A percentile compares a stretch with the other conserved stretches of the same genome.
phyloP scores from a whole-genome alignment of 2,888 invertebrate genomes.

The Ditylenchus weischeri region DNA sequence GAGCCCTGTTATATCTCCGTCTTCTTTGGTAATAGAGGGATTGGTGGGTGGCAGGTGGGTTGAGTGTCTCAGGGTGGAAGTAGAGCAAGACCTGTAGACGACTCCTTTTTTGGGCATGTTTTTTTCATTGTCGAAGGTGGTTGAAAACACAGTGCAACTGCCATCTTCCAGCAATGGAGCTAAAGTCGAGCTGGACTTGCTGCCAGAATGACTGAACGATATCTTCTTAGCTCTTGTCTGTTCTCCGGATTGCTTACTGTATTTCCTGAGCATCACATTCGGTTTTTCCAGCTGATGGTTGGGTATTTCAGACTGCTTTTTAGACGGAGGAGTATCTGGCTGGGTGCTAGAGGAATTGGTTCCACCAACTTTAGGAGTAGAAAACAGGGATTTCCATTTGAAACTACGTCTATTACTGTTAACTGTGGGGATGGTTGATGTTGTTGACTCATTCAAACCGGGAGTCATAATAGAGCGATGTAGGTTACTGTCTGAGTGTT shows the following conservation, averaged over 20 bases:
- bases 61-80: not conserved
- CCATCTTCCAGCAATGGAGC: not conserved
- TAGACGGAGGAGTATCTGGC: not conserved
- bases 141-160: not conserved
- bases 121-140: not conserved
- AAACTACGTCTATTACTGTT: not conserved
- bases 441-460: not conserved
- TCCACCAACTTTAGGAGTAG: conserved; percentile 4
- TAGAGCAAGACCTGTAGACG: not conserved
- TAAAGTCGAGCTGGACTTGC: no score
- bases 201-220: no score
- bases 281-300: not conserved
- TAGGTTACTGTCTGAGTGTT: conserved; percentile 23
- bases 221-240: conserved; percentile 2
- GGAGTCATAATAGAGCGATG: not conserved
- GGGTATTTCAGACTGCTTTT: not conserved
- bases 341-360: not conserved
- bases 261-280: not conserved
- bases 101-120: not conserved
- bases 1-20: not conserved
- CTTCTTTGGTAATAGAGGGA: not conserved
- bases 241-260: not conserved
- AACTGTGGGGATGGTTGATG: conserved; percentile 1
- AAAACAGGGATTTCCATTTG: conserved; percentile 7
- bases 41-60: not conserved